phyloP scores from a whole-genome alignment of 2,797 vertebrate genomes.

The Lutjanus campechanus region DNA sequence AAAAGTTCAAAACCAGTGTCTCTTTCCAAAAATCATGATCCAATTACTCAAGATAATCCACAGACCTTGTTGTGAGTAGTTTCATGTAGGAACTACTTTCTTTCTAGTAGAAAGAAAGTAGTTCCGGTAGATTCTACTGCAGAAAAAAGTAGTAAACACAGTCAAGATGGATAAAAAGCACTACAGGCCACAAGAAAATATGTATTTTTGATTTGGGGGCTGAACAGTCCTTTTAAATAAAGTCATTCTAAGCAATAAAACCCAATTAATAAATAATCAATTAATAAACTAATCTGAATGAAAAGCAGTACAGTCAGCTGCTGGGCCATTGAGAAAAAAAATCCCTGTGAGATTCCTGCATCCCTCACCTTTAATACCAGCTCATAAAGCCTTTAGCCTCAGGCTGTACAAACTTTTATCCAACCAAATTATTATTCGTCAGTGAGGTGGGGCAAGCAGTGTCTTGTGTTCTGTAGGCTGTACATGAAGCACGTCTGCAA shows the following conservation, averaged over 20 bases:
- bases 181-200: too few species aligned
- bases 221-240: background rate
- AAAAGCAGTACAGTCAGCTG: background rate
- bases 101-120: too few species aligned
- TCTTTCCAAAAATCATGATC: too few species aligned
- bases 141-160: too few species aligned
- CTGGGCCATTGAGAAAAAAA: background rate
- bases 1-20: too few species aligned
- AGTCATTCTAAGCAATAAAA: background rate
- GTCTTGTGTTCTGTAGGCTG: conserved; percentile 46
- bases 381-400: conserved; percentile 33
- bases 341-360: conserved; percentile 13
- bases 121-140: too few species aligned
- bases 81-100: too few species aligned
- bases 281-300: background rate
- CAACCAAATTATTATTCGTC: conserved; percentile 44
- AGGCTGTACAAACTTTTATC: conserved; percentile 45
- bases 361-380: conserved; percentile 10
- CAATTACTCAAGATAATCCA: too few species aligned
- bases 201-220: too few species aligned
- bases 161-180: too few species aligned
- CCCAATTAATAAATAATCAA: too few species aligned
- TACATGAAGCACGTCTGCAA: conserved; percentile 4
- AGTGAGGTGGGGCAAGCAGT: conserved; percentile 45
- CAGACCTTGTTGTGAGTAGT: too few species aligned